Evolutionary conservation across 53 echinoderm and acorn worm species (phyloP), one percentile per base, ranked within the genome.

Genomic region (Temnopleurus reevesii): DNA sequence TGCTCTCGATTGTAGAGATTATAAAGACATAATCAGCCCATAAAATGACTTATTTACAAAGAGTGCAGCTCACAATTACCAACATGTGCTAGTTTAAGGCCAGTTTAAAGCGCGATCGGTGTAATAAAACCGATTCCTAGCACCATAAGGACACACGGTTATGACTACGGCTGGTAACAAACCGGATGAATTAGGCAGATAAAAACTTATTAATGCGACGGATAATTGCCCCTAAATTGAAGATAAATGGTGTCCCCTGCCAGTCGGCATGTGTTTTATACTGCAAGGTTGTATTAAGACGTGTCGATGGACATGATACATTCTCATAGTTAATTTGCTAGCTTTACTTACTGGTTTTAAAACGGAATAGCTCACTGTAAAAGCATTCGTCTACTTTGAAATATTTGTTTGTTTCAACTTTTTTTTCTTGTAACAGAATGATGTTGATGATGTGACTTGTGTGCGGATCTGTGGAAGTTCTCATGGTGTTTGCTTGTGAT

Each of bases 141-240:
- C 71, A 31, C 71, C 66, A 53, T 87, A 43, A 87, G 8, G 58
- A 29, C 49, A 18, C 51, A 38, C 34, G 46, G 49, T 66, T 87
- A 87, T 54, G 46, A 21, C 53, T 66, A 34, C 13, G 27, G 33
- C 28, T 26, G 59, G 55, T 49, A 60, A 59, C 46, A 33, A 65
- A 87, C 88, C 88, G 88, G 88, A 87, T 87, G 51, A 66, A 87
- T 66, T 87, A 66, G 51, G 71, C 71, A 87, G 71, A 87, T 87
- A 87, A 87, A 65, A 87, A 64, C 88, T 51, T 87, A 87, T 87
- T 87, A 87, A 87, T 66, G 88, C 71, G 88, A 33, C 33, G 71
- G 71, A 49, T 87, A 87, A 71, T 87, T 49, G 66, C 66, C 88
- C 88, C 88, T 66, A 83, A 53, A 55, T 54, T 83, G 83, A 47